A percentile compares a stretch with the other conserved stretches of the same genome.
These are phyloP conservation scores for Melanotaenia trifasciata DNA, from an alignment of 2,797 vertebrate genomes.

Conservation along the genomic window DNA sequence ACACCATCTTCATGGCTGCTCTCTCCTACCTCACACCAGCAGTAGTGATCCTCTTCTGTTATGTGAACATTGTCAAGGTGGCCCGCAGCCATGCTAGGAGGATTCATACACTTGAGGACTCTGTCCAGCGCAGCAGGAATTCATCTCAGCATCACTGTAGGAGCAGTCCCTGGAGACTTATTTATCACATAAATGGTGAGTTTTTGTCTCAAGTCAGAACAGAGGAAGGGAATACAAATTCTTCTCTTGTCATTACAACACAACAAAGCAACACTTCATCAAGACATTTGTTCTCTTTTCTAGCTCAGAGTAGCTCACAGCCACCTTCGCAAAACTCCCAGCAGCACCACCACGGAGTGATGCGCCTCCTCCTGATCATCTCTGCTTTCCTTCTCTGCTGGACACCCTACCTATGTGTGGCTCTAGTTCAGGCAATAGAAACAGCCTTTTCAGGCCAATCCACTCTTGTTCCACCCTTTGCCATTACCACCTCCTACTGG, in stretches of 20 bases:
- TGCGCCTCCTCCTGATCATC: slow-evolving; percentile 85
- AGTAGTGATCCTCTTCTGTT: slow-evolving; percentile 85
- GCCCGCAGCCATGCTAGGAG: slow-evolving; percentile 83
- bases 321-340: slow-evolving; percentile 63
- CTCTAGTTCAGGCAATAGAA: slow-evolving; percentile 83
- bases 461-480: slow-evolving; percentile 74
- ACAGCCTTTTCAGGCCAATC: slow-evolving; percentile 67
- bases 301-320: slow-evolving; percentile 59
- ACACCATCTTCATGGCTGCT: slow-evolving; percentile 77
- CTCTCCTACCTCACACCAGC: slow-evolving; percentile 84
- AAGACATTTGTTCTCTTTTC: slow-evolving; percentile 70
- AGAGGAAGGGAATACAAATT: slow-evolving; percentile 27
- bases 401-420: slow-evolving; percentile 84
- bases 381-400: slow-evolving; percentile 87
- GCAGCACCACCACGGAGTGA: slow-evolving; percentile 78
- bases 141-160: slow-evolving; percentile 30
- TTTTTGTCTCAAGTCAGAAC: slow-evolving; percentile 70
- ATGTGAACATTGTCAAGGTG: slow-evolving; percentile 84
- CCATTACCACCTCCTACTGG: slow-evolving; percentile 85
- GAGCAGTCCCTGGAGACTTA: slow-evolving; percentile 71
- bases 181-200: slow-evolving; percentile 80
- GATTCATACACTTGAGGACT: slow-evolving; percentile 84
- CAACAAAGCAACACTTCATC: slow-evolving; percentile 38
- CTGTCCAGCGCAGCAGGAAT: slow-evolving; percentile 77
- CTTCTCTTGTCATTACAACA: slow-evolving; percentile 28